phyloP scores from a whole-genome alignment of 2,797 vertebrate genomes.

The Cottoperca gobio region DNA sequence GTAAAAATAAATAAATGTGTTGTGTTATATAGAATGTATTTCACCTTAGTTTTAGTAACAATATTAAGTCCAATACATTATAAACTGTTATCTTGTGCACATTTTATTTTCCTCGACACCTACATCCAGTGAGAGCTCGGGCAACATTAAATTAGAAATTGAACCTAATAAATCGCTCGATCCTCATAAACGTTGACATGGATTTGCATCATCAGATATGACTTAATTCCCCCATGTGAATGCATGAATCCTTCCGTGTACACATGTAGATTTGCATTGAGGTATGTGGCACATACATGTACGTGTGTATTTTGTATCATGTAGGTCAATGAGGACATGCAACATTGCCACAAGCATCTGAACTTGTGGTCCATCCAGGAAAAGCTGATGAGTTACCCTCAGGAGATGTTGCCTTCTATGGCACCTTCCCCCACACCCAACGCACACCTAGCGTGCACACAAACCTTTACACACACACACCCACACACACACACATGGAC shows the following conservation, averaged over 20 bases:
- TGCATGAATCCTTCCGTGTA: constrained; percentile 13
- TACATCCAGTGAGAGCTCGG: not conserved
- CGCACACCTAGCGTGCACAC: constrained; percentile 40
- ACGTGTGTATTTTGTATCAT: constrained; percentile 54
- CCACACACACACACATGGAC: constrained; percentile 42
- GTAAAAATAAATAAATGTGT: not conserved
- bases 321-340: constrained; percentile 73
- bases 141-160: not conserved
- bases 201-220: constrained; percentile 27
- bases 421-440: constrained; percentile 69
- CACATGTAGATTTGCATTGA: constrained; percentile 23
- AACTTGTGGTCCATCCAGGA: constrained; percentile 77
- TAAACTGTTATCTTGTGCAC: not conserved
- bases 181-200: not conserved
- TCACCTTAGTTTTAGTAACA: not conserved
- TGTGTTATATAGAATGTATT: not conserved
- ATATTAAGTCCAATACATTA: not conserved
- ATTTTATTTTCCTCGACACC: not conserved
- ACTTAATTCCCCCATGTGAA: constrained; percentile 20
- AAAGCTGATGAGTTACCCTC: constrained; percentile 77
- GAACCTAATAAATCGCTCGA: not conserved
- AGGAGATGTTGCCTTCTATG: constrained; percentile 71
- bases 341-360: constrained; percentile 70
- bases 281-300: constrained; percentile 24
- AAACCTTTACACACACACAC: constrained; percentile 30